These are phyloP conservation scores for Cossypha dichroa DNA, from an alignment of 2,797 vertebrate genomes.

Conservation along the genomic window DNA sequence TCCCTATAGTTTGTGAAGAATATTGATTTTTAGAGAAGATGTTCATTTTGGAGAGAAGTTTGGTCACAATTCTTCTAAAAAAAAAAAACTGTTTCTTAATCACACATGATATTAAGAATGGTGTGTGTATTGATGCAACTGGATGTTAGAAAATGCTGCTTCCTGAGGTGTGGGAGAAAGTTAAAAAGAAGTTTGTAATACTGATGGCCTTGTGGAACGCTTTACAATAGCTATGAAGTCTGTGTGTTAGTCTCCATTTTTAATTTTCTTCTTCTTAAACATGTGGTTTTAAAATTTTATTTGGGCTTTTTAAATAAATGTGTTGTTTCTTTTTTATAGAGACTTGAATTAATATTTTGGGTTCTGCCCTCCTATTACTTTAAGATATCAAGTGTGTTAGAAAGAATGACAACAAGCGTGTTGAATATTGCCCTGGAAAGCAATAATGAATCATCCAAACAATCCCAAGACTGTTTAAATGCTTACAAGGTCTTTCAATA, in stretches of 20 bases:
- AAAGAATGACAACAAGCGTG: not conserved
- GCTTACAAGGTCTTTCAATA: not conserved
- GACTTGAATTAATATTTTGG: not conserved
- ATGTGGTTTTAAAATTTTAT: not conserved
- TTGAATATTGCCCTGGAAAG: not conserved
- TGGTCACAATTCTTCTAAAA: not conserved
- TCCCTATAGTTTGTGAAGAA: not conserved
- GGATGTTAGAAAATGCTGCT: not conserved
- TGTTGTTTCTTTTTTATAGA: not conserved
- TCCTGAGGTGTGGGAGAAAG: not conserved
- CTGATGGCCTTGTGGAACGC: not conserved
- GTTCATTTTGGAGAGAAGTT: not conserved
- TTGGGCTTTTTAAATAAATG: not conserved
- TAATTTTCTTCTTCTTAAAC: not conserved
- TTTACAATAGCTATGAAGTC: not conserved
- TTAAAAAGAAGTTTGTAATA: not conserved
- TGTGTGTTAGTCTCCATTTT: not conserved
- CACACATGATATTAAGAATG: not conserved
- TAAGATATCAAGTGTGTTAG: not conserved
- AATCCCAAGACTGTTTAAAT: not conserved
- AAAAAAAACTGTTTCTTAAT: not conserved
- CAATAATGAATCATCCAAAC: not conserved
- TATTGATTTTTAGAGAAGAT: not conserved
- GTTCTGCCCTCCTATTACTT: not conserved
- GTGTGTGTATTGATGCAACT: not conserved